These are phyloP conservation scores for Anagyrus pseudococci DNA, from an alignment of 2,888 invertebrate species.

Conservation along the genomic window DNA sequence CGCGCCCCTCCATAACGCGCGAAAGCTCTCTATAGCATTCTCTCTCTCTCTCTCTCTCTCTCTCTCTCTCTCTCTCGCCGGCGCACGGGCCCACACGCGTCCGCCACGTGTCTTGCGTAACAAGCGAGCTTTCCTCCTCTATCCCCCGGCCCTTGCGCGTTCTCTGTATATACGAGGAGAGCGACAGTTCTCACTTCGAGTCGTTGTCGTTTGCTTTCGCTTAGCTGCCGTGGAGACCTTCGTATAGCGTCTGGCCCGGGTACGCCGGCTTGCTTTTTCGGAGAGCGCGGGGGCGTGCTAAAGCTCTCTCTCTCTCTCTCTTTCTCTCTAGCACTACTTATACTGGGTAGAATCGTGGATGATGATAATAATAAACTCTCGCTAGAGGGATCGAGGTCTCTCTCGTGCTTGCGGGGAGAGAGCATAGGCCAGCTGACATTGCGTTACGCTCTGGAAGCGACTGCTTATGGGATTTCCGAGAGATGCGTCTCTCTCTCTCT, in stretches of 20 bases:
- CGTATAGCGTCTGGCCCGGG: neutral
- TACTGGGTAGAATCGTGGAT: neutral
- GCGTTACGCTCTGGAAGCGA: neutral
- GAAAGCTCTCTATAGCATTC: neutral
- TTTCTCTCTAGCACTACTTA: constrained; percentile 12
- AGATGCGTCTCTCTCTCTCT: too few species aligned
- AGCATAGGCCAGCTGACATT: constrained; percentile 19
- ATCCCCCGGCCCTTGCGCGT: neutral
- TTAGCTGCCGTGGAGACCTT: too few species aligned
- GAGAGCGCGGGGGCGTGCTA: neutral
- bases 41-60: constrained; percentile 31
- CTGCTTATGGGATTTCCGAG: neutral
- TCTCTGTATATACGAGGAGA: too few species aligned
- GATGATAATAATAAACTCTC: constrained; percentile 29
- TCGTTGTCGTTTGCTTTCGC: too few species aligned
- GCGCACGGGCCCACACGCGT: constrained; percentile 35
- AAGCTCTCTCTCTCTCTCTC: constrained; percentile 1
- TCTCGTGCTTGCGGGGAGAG: neutral
- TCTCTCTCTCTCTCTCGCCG: constrained; percentile 42
- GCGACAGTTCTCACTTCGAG: too few species aligned
- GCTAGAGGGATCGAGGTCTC: constrained; percentile 21
- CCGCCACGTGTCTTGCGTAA: constrained; percentile 41
- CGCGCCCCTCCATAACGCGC: neutral
- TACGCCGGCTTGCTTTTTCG: neutral
- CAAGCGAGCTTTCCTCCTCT: constrained; percentile 3